Conservation (phyloP, 2,888 invertebrate species). For the Pseudanteris insignis region DNA sequence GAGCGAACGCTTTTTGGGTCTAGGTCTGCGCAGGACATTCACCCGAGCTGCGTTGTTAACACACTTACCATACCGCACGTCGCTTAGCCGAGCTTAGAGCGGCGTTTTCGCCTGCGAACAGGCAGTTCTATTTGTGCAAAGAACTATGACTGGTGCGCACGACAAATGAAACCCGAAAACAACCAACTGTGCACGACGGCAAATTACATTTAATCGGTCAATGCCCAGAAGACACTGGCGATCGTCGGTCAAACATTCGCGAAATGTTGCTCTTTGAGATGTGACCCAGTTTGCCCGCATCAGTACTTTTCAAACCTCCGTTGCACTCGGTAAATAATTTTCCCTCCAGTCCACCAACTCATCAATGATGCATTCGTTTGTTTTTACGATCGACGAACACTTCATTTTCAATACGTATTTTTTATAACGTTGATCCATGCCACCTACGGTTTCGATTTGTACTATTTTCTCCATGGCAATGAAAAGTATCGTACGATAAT, state of each 20-base stretch:
- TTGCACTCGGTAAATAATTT: conserved; percentile 16
- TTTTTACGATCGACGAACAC: too few species aligned
- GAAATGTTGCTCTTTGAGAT: conserved; percentile 28
- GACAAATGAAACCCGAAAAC: conserved; percentile 40
- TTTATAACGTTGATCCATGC: too few species aligned
- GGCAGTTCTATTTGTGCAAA: conserved; percentile 44
- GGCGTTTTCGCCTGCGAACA: conserved; percentile 31
- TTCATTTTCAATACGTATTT: too few species aligned
- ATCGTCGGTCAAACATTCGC: conserved; percentile 30
- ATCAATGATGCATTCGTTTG: not conserved
- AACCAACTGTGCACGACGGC: conserved; percentile 35
- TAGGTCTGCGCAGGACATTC: conserved; percentile 64
- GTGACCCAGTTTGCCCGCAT: conserved; percentile 26
- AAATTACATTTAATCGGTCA: conserved; percentile 45
- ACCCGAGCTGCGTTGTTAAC: conserved; percentile 58
- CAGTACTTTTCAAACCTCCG: conserved; percentile 7
- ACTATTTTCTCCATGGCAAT: too few species aligned
- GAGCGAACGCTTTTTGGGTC: conserved; percentile 62
- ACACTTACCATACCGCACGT: conserved; percentile 55
- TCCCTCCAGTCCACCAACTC: conserved; percentile 15
- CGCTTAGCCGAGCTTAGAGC: conserved; percentile 24
- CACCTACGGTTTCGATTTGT: not conserved
- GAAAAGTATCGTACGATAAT: too few species aligned
- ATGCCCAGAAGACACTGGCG: conserved; percentile 35
- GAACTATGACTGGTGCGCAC: conserved; percentile 40